These are phyloP conservation scores for Andrena fulva DNA, from an alignment of 2,888 invertebrate genomes.

Conservation along the genomic window DNA sequence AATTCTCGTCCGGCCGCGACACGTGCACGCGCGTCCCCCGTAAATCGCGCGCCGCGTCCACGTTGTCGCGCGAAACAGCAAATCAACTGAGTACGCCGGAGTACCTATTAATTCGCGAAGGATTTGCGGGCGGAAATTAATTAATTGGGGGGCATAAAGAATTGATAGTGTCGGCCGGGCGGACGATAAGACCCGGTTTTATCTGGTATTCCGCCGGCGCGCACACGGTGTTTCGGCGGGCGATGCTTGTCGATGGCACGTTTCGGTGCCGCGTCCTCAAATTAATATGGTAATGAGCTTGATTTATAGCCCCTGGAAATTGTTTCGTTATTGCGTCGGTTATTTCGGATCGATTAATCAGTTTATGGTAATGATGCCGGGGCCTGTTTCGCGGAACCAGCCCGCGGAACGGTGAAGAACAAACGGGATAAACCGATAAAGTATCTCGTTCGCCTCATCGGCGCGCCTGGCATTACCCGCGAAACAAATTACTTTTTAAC, in stretches of 20 bases:
- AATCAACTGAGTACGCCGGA: not conserved
- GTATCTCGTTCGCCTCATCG: conserved; percentile 1
- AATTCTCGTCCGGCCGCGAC: no score
- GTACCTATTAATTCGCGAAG: not conserved
- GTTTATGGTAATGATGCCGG: conserved; percentile 58
- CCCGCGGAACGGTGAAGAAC: not conserved
- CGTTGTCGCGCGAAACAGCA: not conserved
- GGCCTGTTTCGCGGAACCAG: conserved; percentile 25
- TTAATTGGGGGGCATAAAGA: conserved; percentile 47
- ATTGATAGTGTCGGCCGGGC: conserved; percentile 19
- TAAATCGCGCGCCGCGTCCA: no score
- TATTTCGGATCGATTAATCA: conserved; percentile 64
- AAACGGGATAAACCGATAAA: conserved; percentile 24
- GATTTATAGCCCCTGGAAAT: conserved; percentile 62
- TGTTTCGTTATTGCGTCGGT: conserved; percentile 63
- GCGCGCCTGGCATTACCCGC: not conserved
- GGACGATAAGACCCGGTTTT: conserved; percentile 20
- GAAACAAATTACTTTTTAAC: conserved; percentile 6
- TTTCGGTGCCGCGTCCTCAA: conserved; percentile 33
- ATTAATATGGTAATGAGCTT: conserved; percentile 68
- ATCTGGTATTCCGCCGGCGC: not conserved
- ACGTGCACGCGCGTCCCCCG: no score
- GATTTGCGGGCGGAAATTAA: conserved; percentile 23
- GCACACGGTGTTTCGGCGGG: not conserved
- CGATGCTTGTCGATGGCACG: conserved; percentile 11